Evolutionary conservation across 1,140 invertebrate species (phyloP).

Genomic region (Grapholita molesta): DNA sequence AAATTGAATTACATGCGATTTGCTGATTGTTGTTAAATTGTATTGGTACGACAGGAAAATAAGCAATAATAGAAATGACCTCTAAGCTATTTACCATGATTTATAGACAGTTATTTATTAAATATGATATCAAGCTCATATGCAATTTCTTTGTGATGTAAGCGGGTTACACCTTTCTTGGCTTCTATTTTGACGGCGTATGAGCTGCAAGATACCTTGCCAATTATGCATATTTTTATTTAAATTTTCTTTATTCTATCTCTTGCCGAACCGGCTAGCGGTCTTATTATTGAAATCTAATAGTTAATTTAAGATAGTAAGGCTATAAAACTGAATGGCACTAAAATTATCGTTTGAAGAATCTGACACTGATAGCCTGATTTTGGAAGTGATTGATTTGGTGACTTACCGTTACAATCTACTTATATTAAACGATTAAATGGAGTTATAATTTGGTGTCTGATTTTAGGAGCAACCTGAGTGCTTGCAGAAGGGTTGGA

Average conservation of each 20-base stretch:
- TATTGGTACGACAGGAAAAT: neutral
- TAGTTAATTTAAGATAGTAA: conserved; percentile 30
- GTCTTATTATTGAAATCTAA: conserved; percentile 39
- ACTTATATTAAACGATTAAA: neutral
- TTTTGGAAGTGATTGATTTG: conserved; percentile 3
- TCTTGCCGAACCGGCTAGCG: conserved; percentile 24
- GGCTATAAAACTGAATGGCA: conserved; percentile 17
- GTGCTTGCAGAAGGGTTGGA: conserved; percentile 46
- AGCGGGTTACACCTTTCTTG: conserved; percentile 21
- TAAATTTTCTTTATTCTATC: conserved; percentile 46
- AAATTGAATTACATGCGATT: neutral
- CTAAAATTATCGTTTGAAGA: neutral
- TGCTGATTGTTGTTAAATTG: neutral
- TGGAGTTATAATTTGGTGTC: neutral
- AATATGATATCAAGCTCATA: neutral
- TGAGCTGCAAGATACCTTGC: conserved; percentile 21
- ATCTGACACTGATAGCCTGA: neutral
- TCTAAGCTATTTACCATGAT: neutral
- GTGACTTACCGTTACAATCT: neutral
- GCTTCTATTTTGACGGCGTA: conserved; percentile 23
- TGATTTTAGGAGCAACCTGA: conserved; percentile 56
- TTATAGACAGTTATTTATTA: neutral
- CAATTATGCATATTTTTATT: conserved; percentile 25
- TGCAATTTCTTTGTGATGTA: conserved; percentile 12
- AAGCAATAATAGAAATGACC: neutral